Percentiles rank a stretch among this genome's conserved stretches.
Conservation (phyloP, 2,888 invertebrate genomes). For the Eupelmus urozonus region DNA sequence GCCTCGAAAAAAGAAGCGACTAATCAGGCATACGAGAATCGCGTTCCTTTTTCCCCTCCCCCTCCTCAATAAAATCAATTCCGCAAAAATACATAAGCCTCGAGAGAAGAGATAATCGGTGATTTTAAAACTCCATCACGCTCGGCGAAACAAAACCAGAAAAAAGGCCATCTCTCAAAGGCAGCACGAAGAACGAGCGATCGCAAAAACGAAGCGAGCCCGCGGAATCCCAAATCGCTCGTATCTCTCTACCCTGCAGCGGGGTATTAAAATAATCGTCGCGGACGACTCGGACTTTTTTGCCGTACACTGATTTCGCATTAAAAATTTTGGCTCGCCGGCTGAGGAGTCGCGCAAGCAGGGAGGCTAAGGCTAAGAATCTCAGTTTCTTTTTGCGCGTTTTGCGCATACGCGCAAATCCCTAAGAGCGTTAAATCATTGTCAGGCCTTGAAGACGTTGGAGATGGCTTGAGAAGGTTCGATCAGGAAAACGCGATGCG, state of each 20-base stretch:
- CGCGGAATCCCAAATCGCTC: conserved; percentile 31
- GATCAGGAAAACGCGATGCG: conserved; percentile 21
- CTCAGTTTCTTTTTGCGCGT: background rate
- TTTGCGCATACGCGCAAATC: background rate
- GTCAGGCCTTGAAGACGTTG: conserved; percentile 13
- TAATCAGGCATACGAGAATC: background rate
- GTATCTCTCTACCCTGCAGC: conserved; percentile 13
- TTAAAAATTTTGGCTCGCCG: conserved; percentile 30
- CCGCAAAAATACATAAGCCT: background rate
- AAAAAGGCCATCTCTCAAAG: background rate
- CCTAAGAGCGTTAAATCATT: conserved; percentile 33
- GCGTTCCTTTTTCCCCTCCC: background rate
- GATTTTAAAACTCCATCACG: conserved; percentile 30
- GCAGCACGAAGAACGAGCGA: no score
- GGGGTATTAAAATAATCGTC: conserved; percentile 41
- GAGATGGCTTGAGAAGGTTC: conserved; percentile 1
- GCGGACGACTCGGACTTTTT: conserved; percentile 6
- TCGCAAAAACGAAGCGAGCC: conserved; percentile 6
- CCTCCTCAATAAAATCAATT: conserved; percentile 9
- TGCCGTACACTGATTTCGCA: conserved; percentile 32
- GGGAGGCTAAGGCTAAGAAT: no score
- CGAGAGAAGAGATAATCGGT: conserved; percentile 11
- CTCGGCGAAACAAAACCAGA: background rate
- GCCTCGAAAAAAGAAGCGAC: conserved; percentile 4
- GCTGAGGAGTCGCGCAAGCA: background rate